phyloP scores from a whole-genome alignment of 2,797 vertebrate species.

The Uromys caudimaculatus region DNA sequence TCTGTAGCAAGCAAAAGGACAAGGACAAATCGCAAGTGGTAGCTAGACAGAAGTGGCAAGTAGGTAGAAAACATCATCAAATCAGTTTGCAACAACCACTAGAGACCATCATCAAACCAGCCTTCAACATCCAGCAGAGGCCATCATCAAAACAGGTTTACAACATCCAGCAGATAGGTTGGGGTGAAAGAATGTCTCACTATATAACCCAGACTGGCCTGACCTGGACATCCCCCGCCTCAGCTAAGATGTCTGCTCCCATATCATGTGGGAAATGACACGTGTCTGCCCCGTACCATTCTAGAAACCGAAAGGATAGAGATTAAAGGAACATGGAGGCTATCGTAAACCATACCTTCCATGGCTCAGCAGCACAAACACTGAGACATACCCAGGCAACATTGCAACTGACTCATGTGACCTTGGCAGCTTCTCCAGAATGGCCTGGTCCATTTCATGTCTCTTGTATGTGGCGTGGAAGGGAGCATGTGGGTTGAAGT shows the following conservation, averaged over 20 bases:
- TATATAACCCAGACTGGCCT: neutral
- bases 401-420: fast-evolving
- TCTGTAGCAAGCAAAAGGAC: neutral
- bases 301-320: neutral
- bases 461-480: neutral
- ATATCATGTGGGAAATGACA: neutral
- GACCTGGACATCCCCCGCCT: neutral
- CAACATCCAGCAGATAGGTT: neutral
- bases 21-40: neutral
- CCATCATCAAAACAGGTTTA: neutral
- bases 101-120: neutral
- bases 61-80: neutral
- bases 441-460: neutral
- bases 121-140: neutral
- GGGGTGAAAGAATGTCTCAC: neutral
- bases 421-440: neutral
- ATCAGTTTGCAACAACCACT: neutral
- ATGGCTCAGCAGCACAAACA: neutral
- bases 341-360: neutral
- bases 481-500: neutral
- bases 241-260: neutral
- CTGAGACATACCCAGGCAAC: neutral
- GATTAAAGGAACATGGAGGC: neutral
- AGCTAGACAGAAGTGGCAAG: neutral
- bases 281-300: neutral